Evolutionary conservation across 2,797 vertebrate genomes (phyloP), one percentile per base, ranked within the genome.

Genomic region (Enteromius radiatus): DNA sequence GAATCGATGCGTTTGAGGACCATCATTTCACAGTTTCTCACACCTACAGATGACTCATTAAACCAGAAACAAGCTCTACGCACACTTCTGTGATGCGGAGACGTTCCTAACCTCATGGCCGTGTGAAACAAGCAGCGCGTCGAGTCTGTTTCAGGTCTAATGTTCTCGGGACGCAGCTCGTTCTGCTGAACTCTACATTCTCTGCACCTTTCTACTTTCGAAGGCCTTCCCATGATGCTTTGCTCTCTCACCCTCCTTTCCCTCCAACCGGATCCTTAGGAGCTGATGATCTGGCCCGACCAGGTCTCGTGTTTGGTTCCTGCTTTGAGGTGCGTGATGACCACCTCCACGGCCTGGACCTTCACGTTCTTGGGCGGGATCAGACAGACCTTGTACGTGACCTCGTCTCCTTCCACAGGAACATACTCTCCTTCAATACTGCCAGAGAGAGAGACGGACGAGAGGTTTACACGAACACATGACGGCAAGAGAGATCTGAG

Each of bases 401-500:
- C 96, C 90, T 98, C 97, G 0, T 99, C 98, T 0, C 98, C 98
- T 89, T 99, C 98, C n/a, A 97, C 95, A 0, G 97, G 98, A 65
- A 99, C 98, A 0, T 99, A 99, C 89, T 99, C 98, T 1, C 98
- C 98, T 84, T 99, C 98, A 5, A 99, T 97, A 92, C 98, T 99
- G 93, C 1, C 31, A 23, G 8, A 65, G 10, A 73, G 23, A 28
- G n/a, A 36, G 17, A 68, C 0, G 1, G 33, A 41, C 1, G 36
- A 65, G 63, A 2, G 63, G 21, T 21, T 33, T 11, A 65, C 63
- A 65, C 17, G 0, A 21, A 61, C 67, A 63, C 26, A 38, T 17
- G 31, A 4, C 21, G 2, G 21, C 41, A 8, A 4, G 9, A 36
- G 26, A 49, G 10, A 73, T 33, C 49, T 14, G 26, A 67, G 8